Base-by-base conservation (phyloP, 1,140 invertebrate species). In the Samia ricini region DNA sequence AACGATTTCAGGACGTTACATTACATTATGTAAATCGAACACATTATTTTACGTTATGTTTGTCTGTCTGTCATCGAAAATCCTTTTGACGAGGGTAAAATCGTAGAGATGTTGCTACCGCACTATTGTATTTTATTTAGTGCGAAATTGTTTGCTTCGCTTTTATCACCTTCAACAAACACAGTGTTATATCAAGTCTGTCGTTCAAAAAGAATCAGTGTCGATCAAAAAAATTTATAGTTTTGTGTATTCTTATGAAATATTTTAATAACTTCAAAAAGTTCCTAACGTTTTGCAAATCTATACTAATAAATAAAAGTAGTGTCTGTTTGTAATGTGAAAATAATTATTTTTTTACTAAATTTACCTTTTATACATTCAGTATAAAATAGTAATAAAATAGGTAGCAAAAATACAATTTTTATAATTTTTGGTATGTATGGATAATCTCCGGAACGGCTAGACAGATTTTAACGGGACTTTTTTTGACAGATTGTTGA, bases 81-180 rank as follows among this genome's bases (percentile, higher is more conserved):
- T 66, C 71, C 67, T 50, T 64, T 60, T 77, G 75, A 77, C 64
- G 56, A 66, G 68, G 72, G 72, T 77, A 61, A 36, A 66, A 68
- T 64, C 61, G 69, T 61, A 60, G 57, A 58, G 24, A 24, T 63
- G 58, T 42, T 42, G 33, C 10, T 42, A 42, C n/a, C 56, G 21
- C n/a, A 61, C 60, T 63, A 69, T 64, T 61, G 63, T 52, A 67
- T 69, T 71, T 58, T 60, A 58, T 59, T 50, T 61, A 33, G 48
- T 70, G 51, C 64, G 61, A 65, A 61, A 64, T 68, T 61, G 33
- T 61, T 61, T 59, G 21, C 57, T 33, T 20, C 60, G 19, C 48
- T 20, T 61, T 55, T 56, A 36, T 42, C 29, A 61, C 52, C 18
- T 42, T 55, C 15, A 52, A 61, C n/a, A n/a, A n/a, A n/a, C n/a